A percentile compares a stretch with the other conserved stretches of the same genome.
Evolutionary conservation across 2,888 invertebrate species (phyloP).

Genomic region (Drosophila multiciliata): DNA sequence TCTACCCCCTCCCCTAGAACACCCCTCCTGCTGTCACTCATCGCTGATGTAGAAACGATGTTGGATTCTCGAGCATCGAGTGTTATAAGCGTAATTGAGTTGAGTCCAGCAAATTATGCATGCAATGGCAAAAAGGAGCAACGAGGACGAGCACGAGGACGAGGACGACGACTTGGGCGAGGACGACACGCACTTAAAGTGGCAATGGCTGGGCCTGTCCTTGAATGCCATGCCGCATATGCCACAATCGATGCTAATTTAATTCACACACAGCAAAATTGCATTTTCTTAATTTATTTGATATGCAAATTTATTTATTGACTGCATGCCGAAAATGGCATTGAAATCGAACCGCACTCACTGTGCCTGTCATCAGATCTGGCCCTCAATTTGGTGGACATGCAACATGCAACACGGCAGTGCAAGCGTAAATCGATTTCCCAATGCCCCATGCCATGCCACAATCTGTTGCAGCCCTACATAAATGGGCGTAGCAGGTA

Average conservation of each 20-base stretch:
- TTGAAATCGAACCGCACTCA: constrained; percentile 19
- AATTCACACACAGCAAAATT: constrained; percentile 56
- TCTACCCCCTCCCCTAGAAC: neutral
- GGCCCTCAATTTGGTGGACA: constrained; percentile 14
- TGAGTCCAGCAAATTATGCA: constrained; percentile 70
- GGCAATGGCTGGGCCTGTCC: constrained; percentile 16
- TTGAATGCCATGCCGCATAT: constrained; percentile 41
- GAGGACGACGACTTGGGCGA: no score
- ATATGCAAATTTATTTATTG: constrained; percentile 82
- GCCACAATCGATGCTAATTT: constrained; percentile 34
- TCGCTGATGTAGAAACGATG: constrained; percentile 28
- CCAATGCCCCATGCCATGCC: neutral
- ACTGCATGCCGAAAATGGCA: constrained; percentile 47
- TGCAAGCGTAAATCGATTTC: constrained; percentile 48
- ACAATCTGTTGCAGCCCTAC: constrained; percentile 18
- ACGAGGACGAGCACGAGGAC: neutral
- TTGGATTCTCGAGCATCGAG: constrained; percentile 33
- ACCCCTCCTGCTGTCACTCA: neutral
- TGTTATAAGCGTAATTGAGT: constrained; percentile 79
- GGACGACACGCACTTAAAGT: constrained; percentile 32
- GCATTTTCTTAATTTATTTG: constrained; percentile 81
- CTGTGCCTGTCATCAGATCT: neutral
- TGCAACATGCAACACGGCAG: constrained; percentile 41
- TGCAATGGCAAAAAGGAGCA: constrained; percentile 27
- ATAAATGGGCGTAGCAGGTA: neutral